A percentile compares a stretch with the other conserved stretches of the same genome.
phyloP scores from a whole-genome alignment of 92 coral and sea anemone genomes.

The Pocillopora grandis region DNA sequence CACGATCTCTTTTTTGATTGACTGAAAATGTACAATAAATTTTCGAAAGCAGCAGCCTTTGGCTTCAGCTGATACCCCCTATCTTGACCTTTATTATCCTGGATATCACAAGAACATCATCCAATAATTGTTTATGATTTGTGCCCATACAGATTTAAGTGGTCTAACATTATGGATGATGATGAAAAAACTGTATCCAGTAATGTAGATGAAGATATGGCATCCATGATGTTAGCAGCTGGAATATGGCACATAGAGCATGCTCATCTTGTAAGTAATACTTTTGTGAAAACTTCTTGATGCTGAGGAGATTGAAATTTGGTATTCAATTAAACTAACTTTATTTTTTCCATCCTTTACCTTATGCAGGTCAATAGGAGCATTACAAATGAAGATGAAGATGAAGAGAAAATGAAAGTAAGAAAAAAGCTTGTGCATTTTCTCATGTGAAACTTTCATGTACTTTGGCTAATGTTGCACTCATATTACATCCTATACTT shows the following conservation, averaged over 20 bases:
- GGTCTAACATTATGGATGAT: slow-evolving; percentile 80
- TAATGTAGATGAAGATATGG: slow-evolving; percentile 80
- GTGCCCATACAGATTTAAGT: slow-evolving; percentile 67
- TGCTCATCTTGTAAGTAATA: slow-evolving; percentile 66
- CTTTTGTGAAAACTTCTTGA: neutral
- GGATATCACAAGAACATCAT: too few species aligned
- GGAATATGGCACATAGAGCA: slow-evolving; percentile 93
- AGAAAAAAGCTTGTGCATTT: neutral
- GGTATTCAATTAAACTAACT: neutral
- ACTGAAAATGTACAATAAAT: too few species aligned
- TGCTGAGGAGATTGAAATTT: too few species aligned
- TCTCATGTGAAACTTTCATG: too few species aligned
- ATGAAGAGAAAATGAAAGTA: slow-evolving; percentile 97
- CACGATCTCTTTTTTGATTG: too few species aligned
- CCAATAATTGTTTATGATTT: too few species aligned
- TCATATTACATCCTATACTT: neutral
- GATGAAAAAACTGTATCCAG: slow-evolving; percentile 60
- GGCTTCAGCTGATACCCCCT: too few species aligned
- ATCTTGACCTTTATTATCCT: too few species aligned
- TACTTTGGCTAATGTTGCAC: neutral
- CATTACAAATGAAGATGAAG: slow-evolving; percentile 57
- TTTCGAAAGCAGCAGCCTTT: too few species aligned
- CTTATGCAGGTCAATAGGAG: slow-evolving; percentile 45
- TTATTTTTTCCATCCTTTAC: neutral
- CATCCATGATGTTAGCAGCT: slow-evolving; percentile 80